Evolutionary conservation across 1,140 invertebrate species (phyloP), one percentile per base, ranked within the genome.

Genomic region (Aphis gossypii): DNA sequence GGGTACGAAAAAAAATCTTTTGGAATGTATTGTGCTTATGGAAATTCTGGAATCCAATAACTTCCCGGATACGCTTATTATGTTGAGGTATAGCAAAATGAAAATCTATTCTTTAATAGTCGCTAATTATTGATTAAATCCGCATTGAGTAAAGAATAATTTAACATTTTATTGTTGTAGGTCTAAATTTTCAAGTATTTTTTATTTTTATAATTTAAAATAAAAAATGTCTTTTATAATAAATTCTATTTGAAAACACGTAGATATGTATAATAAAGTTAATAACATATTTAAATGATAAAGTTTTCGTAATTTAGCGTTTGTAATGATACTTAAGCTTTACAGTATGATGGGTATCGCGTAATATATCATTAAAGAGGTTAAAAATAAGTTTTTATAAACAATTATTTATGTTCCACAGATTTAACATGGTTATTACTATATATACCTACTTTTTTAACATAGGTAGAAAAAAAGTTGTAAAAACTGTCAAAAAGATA

Each of bases 1-100:
- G 48, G 87, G 35, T 23, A 44, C 23, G 14, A 30, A 91, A 54
- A 92, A 92, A 92, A 51, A 51, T 92, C 56, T 35, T 11, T 30
- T 35, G 8, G 44, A 51, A 83, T 25, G 68, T 48, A 48, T 92
- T 82, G 68, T 25, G 46, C 30, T 83, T 92, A 92, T 92, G 76
- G 76, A 84, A 84, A 92, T 92, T 83, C 21, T 48, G 30, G 9
- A 38, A 92, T 83, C 41, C 91, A 92, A 92, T 92, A 83, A 92
- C 90, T 68, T 44, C 25, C 56, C 9, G 60, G 90, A 92, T 83
- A 44, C n/a, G 30, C 21, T 76, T 82, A 83, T 48, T 83, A 83
- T 83, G 46, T 92, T 83, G 83, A 92, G 76, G 90, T 83, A 68
- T 38, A 23, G 90, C 2, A 83, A 92, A 88, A 76, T 44, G 68